These are phyloP conservation scores for Scelioninae gen. 1 DNA, from an alignment of 2,888 invertebrate genomes.

Conservation along the genomic window DNA sequence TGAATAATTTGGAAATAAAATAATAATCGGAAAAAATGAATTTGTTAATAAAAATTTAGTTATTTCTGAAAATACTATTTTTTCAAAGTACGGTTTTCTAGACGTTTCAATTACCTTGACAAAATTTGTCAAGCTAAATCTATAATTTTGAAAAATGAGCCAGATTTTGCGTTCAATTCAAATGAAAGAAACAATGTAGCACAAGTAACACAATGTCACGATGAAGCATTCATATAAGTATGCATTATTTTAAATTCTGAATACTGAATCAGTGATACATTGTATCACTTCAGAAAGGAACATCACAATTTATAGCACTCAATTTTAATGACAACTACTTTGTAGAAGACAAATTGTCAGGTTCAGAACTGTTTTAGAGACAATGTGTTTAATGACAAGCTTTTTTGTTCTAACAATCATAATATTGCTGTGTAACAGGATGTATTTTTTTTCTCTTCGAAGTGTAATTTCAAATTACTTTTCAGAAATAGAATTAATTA, in stretches of 20 bases:
- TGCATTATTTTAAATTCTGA: background rate
- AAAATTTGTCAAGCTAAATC: too few species aligned
- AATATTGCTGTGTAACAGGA: slow-evolving; percentile 30
- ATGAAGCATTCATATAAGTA: background rate
- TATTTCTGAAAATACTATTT: too few species aligned
- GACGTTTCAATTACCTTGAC: too few species aligned
- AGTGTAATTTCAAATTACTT: background rate
- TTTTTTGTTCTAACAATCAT: slow-evolving; percentile 17
- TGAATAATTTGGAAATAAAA: too few species aligned
- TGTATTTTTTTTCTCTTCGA: background rate
- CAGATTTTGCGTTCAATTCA: background rate
- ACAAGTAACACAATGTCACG: background rate
- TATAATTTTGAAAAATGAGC: too few species aligned
- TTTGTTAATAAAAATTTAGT: too few species aligned
- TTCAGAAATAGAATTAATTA: background rate
- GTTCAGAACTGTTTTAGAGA: slow-evolving; percentile 12
- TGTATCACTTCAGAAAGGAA: slow-evolving; percentile 24
- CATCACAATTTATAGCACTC: slow-evolving; percentile 40
- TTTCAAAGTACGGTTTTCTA: too few species aligned
- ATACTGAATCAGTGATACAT: slow-evolving; percentile 4
- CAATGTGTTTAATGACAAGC: slow-evolving; percentile 43
- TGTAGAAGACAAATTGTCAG: slow-evolving; percentile 38
- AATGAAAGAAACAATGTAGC: slow-evolving; percentile 17
- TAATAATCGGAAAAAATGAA: too few species aligned
- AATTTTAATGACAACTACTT: slow-evolving; percentile 34